Conservation (phyloP, 2,888 invertebrate genomes). For the Cantharis rustica region DNA sequence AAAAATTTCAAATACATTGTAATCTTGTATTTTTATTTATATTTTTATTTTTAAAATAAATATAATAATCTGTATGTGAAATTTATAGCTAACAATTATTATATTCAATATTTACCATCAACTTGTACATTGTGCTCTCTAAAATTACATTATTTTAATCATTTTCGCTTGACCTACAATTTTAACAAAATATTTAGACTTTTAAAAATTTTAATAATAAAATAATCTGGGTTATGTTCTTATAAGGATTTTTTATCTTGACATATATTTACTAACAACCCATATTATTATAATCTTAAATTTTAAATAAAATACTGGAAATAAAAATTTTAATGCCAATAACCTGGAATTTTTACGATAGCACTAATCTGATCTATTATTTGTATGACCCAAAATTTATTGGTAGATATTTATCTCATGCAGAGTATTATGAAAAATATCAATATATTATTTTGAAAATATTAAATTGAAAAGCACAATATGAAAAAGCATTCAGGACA, state of each 20-base stretch:
- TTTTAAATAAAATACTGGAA: neutral
- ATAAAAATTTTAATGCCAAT: slow-evolving; percentile 9
- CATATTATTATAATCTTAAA: neutral
- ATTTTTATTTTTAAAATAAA: neutral
- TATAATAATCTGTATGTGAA: neutral
- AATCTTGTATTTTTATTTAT: neutral
- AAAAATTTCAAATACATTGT: neutral
- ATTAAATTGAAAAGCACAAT: neutral
- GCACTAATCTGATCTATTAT: slow-evolving; percentile 9
- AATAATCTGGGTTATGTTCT: neutral
- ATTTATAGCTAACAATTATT: neutral
- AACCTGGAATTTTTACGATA: slow-evolving; percentile 13
- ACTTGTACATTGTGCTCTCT: neutral
- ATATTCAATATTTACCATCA: neutral
- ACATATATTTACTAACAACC: neutral
- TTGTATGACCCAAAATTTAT: slow-evolving; percentile 18
- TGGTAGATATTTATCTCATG: slow-evolving; percentile 4
- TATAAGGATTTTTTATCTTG: neutral
- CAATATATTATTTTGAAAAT: neutral
- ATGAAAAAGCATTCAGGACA: too few species aligned
- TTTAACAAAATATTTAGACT: neutral
- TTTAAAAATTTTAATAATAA: neutral
- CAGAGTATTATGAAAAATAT: neutral
- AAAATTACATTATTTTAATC: neutral
- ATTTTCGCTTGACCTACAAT: neutral